Base-by-base conservation (phyloP, 2,797 vertebrate species). In the Hipposideros larvatus region DNA sequence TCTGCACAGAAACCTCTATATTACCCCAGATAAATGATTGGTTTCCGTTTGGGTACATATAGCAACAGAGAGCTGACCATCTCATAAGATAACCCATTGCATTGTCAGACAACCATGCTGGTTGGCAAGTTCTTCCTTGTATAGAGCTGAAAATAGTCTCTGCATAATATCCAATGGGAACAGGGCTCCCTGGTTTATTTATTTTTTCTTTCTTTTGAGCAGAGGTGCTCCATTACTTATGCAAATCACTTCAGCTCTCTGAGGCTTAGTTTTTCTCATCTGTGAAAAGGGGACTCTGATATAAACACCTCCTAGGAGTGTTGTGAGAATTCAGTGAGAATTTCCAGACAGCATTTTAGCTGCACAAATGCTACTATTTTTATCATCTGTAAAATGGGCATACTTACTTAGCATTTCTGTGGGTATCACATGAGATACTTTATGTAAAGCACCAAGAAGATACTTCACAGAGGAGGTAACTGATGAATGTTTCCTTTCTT, bases 221-320 rank as follows among this genome's bases (percentile, higher is more conserved):
- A 77, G 9, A 37, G 18, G 28, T 18, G 7, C 21, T 71, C 75
- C 80, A 7, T 65, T 19, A 46, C 28, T 28, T 51, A 18, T 79
- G 19, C 13, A 66, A 57, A 71, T 73, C 59, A 43, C 61, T 59
- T 79, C 13, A 28, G 51, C 59, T 92, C 53, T 71, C 24, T 26
- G 26, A 89, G 43, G 46, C 53, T 95, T 34, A 14, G 31, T 92
- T 51, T 93, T 95, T 85, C 57, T 92, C 70, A 41, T 46, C 11
- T 28, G 37, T 65, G 31, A 5, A 61, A 85, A 74, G 31, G 37
- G 34, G n/a, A 66, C 57, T 83, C 37, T 8, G 22, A 43, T 24
- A 61, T 55, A 74, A 74, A 73, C 19, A 37, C 31, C 24, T 91
- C 41, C 34, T 31, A 55, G n/a, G 43, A 68, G n/a, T 28, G 15